Base-by-base conservation (phyloP, 2,888 invertebrate species). In the Stenchaetothrips biformis region DNA sequence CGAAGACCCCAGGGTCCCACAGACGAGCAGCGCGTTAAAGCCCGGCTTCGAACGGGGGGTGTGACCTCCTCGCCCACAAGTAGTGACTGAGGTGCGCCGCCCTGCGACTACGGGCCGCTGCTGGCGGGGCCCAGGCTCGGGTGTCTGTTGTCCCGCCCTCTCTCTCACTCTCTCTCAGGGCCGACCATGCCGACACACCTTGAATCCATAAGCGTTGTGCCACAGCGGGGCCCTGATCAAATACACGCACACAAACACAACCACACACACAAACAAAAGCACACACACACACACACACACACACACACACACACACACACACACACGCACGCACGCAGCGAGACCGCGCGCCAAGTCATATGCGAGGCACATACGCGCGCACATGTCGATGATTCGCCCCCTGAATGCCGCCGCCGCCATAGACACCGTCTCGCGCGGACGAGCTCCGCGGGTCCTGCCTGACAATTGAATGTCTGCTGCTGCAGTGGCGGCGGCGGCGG, bases 321-420 rank as follows among this genome's bases (percentile, higher is more conserved):
- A 18, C 18, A 11, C 16, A 53, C 16, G 7, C 67, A 21, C 7
- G 9, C 67, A 74, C 25, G 25, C 25, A 25, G 25, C 21, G 25
- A 21, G 25, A 25, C 59, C 16, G 59, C 13, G 13, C 13, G 59
- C 59, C 1, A 37, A 37, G 37, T 37, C 37, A 59, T 18, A 6
- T 13, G 59, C 13, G 59, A 59, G 59, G 11, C 67, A 74, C 67
- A 74, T 74, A 74, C 67, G 67, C 67, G 67, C 67, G 25, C 67
- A 74, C 67, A 74, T 74, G 67, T 21, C 67, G 67, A 37, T 37
- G 37, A 37, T 37, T 37, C 37, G 37, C 37, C 37, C 37, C 37
- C 37, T 37, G 37, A 37, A 37, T 37, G 37, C 37, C 25, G 2
- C 25, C 7, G 25, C 53, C 53, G 16, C 53, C 53, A 13, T 13